Evolutionary conservation across 2,113 vertebrate species (phyloP).

Genomic region (Rhinoderma darwinii): DNA sequence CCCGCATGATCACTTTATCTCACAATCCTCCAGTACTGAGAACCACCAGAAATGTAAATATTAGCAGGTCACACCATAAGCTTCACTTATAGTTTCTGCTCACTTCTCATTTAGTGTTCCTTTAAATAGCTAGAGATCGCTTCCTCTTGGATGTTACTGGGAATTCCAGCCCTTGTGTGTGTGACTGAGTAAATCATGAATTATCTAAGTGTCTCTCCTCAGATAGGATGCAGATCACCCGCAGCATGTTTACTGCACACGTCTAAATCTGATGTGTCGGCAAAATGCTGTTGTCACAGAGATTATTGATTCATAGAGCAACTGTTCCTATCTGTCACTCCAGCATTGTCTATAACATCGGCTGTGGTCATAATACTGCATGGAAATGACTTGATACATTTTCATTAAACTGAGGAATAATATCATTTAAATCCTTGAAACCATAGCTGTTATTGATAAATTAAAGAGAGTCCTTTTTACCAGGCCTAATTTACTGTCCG

Average conservation of each 20-base stretch:
- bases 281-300: background rate
- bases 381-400: no score
- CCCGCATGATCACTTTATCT: background rate
- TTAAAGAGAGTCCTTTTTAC: no score
- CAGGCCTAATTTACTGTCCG: no score
- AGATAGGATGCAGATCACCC: background rate
- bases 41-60: background rate
- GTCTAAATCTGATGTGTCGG: background rate
- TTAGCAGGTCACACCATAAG: background rate
- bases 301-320: background rate
- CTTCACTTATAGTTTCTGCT: background rate
- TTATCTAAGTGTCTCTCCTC: background rate
- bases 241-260: background rate
- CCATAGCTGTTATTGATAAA: no score
- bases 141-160: background rate
- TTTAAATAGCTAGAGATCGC: background rate
- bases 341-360: background rate
- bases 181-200: background rate
- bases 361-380: background rate
- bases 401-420: background rate
- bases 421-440: background rate
- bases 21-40: background rate
- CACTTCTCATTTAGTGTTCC: background rate
- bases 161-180: background rate
- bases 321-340: background rate